A percentile compares a stretch with the other conserved stretches of the same genome.
These are phyloP conservation scores for Sesamia inferens DNA, from an alignment of 2,888 invertebrate species.

Conservation along the genomic window DNA sequence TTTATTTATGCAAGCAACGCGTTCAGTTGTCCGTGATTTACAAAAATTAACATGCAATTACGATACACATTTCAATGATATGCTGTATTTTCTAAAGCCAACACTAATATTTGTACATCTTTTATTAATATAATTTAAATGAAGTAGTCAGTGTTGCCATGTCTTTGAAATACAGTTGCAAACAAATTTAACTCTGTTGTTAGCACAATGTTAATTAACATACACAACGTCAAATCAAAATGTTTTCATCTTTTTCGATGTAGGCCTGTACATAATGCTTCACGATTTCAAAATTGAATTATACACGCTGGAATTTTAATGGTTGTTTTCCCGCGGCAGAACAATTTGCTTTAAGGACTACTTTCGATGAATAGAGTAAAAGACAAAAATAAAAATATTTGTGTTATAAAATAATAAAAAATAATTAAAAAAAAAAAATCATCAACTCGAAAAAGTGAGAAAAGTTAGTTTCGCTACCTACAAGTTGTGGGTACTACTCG, in stretches of 20 bases:
- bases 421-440: too few relatives aligned
- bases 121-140: not conserved
- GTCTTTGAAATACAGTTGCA: constrained; percentile 20
- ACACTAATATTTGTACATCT: constrained; percentile 13
- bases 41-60: constrained; percentile 57
- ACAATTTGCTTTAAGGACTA: too few relatives aligned
- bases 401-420: too few relatives aligned
- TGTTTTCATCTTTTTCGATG: not conserved
- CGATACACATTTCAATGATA: constrained; percentile 36
- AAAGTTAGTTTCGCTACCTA: too few relatives aligned
- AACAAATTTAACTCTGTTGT: constrained; percentile 30
- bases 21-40: constrained; percentile 57
- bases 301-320: too few relatives aligned
- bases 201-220: constrained; percentile 48
- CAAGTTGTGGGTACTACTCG: too few relatives aligned
- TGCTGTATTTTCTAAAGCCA: constrained; percentile 22
- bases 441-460: too few relatives aligned
- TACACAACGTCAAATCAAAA: constrained; percentile 35
- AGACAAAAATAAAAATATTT: too few relatives aligned
- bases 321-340: too few relatives aligned
- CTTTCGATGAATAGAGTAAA: too few relatives aligned
- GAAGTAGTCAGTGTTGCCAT: constrained; percentile 25
- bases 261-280: constrained; percentile 20
- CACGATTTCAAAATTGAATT: constrained; percentile 2
- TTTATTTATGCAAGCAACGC: constrained; percentile 53